Evolutionary conservation across 2,888 invertebrate species (phyloP).

Genomic region (Pyrgus malvae): DNA sequence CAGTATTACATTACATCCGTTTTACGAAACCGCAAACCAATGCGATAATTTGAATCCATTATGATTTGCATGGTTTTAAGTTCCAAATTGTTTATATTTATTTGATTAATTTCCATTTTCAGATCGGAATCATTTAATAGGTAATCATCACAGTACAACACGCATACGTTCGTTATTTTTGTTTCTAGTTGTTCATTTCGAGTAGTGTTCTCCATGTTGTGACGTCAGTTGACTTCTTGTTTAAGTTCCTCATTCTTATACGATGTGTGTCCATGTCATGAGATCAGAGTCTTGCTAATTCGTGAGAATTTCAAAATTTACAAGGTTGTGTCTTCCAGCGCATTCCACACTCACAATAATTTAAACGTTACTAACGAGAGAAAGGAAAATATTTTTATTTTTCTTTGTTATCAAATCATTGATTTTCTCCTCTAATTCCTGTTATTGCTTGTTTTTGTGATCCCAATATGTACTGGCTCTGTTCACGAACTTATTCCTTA

Average conservation of each 20-base stretch:
- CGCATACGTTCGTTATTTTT: conserved; percentile 54
- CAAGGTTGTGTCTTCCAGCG: conserved; percentile 43
- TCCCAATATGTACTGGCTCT: too few species aligned
- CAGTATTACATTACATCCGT: neutral
- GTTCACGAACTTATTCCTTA: neutral
- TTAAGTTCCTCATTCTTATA: conserved; percentile 25
- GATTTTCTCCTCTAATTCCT: too few species aligned
- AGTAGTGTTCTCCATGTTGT: conserved; percentile 58
- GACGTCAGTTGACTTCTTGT: conserved; percentile 22
- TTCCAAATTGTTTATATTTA: conserved; percentile 56
- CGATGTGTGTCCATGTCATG: conserved; percentile 35
- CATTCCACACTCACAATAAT: neutral
- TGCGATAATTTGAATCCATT: conserved; percentile 7
- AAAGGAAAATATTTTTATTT: too few species aligned
- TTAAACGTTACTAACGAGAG: neutral
- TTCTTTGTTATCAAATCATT: too few species aligned
- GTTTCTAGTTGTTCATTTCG: conserved; percentile 64
- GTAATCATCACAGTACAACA: conserved; percentile 72
- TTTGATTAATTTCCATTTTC: conserved; percentile 77
- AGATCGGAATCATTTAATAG: conserved; percentile 83
- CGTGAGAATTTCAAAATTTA: neutral
- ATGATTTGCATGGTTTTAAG: conserved; percentile 48
- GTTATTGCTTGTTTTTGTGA: too few species aligned
- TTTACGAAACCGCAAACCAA: neutral
- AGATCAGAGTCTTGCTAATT: conserved; percentile 27